phyloP scores from a whole-genome alignment of 2,113 vertebrate species.

The Hymenochirus boettgeri region DNA sequence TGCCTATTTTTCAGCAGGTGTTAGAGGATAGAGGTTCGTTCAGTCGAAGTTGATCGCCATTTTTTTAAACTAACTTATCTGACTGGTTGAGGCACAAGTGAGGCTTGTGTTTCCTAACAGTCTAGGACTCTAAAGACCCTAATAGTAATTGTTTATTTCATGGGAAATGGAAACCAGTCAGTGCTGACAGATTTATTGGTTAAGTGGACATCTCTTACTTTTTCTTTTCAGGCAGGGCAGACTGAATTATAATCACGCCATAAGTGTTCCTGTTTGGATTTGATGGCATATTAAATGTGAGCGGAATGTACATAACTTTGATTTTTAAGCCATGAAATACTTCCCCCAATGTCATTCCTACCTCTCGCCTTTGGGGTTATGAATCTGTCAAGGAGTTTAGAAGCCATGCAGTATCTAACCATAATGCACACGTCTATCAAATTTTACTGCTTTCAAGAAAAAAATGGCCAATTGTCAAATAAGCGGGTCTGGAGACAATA shows the following conservation, averaged over 20 bases:
- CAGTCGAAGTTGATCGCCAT: slow-evolving; percentile 63
- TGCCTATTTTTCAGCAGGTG: slow-evolving; percentile 61
- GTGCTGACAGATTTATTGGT: slow-evolving; percentile 79
- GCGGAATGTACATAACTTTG: slow-evolving; percentile 5
- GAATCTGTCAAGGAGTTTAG: slow-evolving; percentile 11
- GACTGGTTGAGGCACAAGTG: slow-evolving; percentile 66
- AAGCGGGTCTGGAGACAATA: background rate
- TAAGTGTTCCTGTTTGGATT: slow-evolving; percentile 50
- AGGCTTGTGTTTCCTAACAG: slow-evolving; percentile 69
- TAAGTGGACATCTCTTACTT: slow-evolving; percentile 66
- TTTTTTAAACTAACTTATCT: slow-evolving; percentile 69
- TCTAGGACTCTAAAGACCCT: slow-evolving; percentile 66
- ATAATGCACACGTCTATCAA: slow-evolving; percentile 24
- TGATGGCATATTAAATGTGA: slow-evolving; percentile 37
- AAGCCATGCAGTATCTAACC: slow-evolving; percentile 4
- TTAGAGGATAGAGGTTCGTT: slow-evolving; percentile 55
- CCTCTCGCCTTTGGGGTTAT: slow-evolving; percentile 11
- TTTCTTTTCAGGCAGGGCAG: slow-evolving; percentile 49
- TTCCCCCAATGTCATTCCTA: slow-evolving; percentile 28
- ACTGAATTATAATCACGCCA: slow-evolving; percentile 54
- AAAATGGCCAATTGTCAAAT: background rate
- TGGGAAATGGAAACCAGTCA: slow-evolving; percentile 74
- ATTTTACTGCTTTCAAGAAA: background rate
- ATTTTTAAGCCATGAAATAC: slow-evolving; percentile 19
- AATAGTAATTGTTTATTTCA: slow-evolving; percentile 74